Evolutionary conservation across 1,140 invertebrate species (phyloP).

Genomic region (Ditylenchus dipsaci): DNA sequence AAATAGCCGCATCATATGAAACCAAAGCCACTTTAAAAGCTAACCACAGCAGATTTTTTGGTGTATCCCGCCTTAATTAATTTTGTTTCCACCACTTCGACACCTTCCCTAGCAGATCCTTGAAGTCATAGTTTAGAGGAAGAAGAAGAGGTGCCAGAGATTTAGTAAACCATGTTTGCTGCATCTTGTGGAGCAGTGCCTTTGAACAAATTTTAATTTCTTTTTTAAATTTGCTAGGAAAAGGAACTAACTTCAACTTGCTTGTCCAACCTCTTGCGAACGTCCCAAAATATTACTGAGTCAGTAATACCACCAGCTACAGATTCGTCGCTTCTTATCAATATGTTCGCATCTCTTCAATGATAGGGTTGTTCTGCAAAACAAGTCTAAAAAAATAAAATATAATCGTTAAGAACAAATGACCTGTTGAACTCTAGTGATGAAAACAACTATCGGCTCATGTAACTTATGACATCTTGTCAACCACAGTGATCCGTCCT

Average conservation of each 20-base stretch:
- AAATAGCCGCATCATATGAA: not conserved
- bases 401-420: not conserved
- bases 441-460: slow-evolving; percentile 17
- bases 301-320: not conserved
- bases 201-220: not conserved
- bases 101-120: not conserved
- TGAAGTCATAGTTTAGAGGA: not conserved
- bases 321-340: slow-evolving; percentile 17
- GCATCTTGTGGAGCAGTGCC: not conserved
- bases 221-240: too few species aligned
- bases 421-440: slow-evolving; percentile 11
- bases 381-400: not conserved
- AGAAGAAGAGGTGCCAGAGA: slow-evolving; percentile 5
- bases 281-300: slow-evolving; percentile 13
- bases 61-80: not conserved
- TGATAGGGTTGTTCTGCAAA: slow-evolving; percentile 12
- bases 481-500: slow-evolving; percentile 17
- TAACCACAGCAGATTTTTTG: not conserved
- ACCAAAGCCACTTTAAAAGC: not conserved
- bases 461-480: slow-evolving; percentile 18
- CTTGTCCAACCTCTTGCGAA: slow-evolving; percentile 7
- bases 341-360: slow-evolving; percentile 23
- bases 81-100: not conserved
- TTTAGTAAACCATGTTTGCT: slow-evolving; percentile 2
- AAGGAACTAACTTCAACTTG: slow-evolving; percentile 4